These are phyloP conservation scores for Osmoderma eremita DNA, from an alignment of 2,888 invertebrate species.

Conservation along the genomic window DNA sequence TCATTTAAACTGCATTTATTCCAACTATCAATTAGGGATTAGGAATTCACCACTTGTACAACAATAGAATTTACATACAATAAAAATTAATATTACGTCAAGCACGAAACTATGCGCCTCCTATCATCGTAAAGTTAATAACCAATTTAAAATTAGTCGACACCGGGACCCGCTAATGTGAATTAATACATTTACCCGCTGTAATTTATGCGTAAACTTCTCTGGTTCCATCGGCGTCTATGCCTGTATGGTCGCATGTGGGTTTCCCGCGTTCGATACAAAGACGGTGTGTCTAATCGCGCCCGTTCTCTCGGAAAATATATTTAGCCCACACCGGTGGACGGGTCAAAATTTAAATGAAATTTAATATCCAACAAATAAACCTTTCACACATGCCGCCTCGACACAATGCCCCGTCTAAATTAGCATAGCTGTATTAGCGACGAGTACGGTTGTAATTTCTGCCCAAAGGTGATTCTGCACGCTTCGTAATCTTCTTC, in stretches of 20 bases:
- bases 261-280: constrained; percentile 23
- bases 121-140: constrained; percentile 20
- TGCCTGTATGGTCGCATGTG: background rate
- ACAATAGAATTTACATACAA: constrained; percentile 25
- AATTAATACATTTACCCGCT: constrained; percentile 24
- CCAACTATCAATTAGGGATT: background rate
- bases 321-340: constrained; percentile 35
- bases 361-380: constrained; percentile 38
- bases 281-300: constrained; percentile 38
- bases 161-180: constrained; percentile 28
- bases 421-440: constrained; percentile 37
- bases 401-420: constrained; percentile 27
- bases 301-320: constrained; percentile 31
- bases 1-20: background rate
- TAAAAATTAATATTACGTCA: constrained; percentile 7
- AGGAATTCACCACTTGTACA: background rate
- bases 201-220: constrained; percentile 36
- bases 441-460: constrained; percentile 21
- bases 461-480: constrained; percentile 31
- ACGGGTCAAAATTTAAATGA: constrained; percentile 37
- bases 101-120: background rate
- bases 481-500: constrained; percentile 21
- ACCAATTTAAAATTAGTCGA: constrained; percentile 34
- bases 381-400: constrained; percentile 34
- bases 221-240: constrained; percentile 29